These are phyloP conservation scores for Allacma fusca DNA, from an alignment of 2,888 invertebrate genomes.

Conservation along the genomic window DNA sequence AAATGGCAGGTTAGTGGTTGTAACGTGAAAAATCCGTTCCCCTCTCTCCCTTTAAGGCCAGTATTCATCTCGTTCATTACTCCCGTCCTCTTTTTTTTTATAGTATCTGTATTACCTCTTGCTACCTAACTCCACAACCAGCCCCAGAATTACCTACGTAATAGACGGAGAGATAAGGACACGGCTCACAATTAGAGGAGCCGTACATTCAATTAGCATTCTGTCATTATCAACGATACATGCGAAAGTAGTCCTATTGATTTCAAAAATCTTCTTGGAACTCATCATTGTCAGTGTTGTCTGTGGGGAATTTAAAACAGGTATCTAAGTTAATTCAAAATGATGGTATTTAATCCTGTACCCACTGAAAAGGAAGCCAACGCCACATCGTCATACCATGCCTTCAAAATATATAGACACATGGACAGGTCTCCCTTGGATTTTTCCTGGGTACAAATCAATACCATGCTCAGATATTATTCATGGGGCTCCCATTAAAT, in stretches of 20 bases:
- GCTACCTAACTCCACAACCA: too few relatives aligned
- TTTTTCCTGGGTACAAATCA: too few relatives aligned
- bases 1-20: constrained; percentile 33
- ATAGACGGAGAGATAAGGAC: background rate
- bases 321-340: too few relatives aligned
- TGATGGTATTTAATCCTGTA: too few relatives aligned
- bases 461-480: too few relatives aligned
- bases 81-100: constrained; percentile 36
- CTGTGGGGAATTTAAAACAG: too few relatives aligned
- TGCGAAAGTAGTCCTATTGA: background rate
- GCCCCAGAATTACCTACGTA: background rate
- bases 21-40: constrained; percentile 25
- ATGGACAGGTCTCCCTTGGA: too few relatives aligned
- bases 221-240: background rate
- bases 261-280: background rate
- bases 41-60: constrained; percentile 20
- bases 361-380: too few relatives aligned
- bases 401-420: too few relatives aligned
- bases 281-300: background rate
- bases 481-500: too few relatives aligned
- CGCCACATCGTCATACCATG: too few relatives aligned
- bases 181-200: background rate
- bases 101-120: too few relatives aligned
- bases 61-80: constrained; percentile 40
- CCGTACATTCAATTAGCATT: background rate